Evolutionary conservation across 2,888 invertebrate species (phyloP).

Genomic region (Stenoptilia bipunctidactyla): DNA sequence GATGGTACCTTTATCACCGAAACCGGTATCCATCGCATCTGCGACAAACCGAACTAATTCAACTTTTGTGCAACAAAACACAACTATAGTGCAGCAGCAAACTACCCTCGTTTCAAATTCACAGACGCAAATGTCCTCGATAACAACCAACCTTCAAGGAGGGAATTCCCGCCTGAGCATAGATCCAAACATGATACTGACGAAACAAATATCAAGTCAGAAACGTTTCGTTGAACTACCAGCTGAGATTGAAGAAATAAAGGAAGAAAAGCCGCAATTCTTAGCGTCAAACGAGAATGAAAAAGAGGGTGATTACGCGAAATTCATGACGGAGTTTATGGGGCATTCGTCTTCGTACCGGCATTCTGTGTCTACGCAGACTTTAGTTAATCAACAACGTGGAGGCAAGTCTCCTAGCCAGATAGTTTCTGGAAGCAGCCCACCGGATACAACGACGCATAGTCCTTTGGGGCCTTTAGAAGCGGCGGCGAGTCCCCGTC

Average conservation of each 20-base stretch:
- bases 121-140: slow-evolving; percentile 46
- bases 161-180: slow-evolving; percentile 62
- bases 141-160: slow-evolving; percentile 26
- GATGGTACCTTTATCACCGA: slow-evolving; percentile 78
- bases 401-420: slow-evolving; percentile 35
- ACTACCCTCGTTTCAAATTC: slow-evolving; percentile 83
- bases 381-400: slow-evolving; percentile 59
- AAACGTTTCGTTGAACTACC: too few relatives aligned
- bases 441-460: slow-evolving; percentile 88
- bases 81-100: slow-evolving; percentile 87
- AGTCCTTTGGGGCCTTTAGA: slow-evolving; percentile 76
- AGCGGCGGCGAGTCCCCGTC: slow-evolving; percentile 16
- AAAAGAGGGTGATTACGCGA: slow-evolving; percentile 25
- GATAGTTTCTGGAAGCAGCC: slow-evolving; percentile 44
- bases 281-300: slow-evolving; percentile 19
- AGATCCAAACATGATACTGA: slow-evolving; percentile 70
- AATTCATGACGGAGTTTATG: slow-evolving; percentile 29
- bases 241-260: slow-evolving; percentile 9
- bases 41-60: slow-evolving; percentile 73
- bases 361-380: slow-evolving; percentile 83
- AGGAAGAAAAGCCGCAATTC: slow-evolving; percentile 20
- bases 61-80: slow-evolving; percentile 87
- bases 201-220: slow-evolving; percentile 26
- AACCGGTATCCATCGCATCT: slow-evolving; percentile 66
- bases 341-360: slow-evolving; percentile 25